Conservation (phyloP, 2,113 vertebrate species). For the Pleuronectes platessa region DNA sequence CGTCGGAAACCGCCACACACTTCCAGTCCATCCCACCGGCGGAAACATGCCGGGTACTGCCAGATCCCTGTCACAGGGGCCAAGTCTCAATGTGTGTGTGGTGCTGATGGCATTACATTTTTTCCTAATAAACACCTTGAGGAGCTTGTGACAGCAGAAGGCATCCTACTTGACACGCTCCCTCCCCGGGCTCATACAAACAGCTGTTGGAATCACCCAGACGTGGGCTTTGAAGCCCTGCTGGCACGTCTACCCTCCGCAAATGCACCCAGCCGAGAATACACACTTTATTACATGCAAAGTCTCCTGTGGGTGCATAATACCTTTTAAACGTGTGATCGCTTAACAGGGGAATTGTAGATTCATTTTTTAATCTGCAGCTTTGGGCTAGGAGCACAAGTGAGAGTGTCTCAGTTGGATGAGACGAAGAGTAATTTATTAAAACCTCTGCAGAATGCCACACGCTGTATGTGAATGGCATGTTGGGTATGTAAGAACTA, state of each 20-base stretch:
- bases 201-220: constrained; percentile 77
- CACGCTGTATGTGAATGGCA: constrained; percentile 22
- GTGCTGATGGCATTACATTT: constrained; percentile 69
- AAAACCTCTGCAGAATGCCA: constrained; percentile 39
- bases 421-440: constrained; percentile 58
- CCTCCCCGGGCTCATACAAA: constrained; percentile 67
- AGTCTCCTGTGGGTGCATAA: constrained; percentile 65
- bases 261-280: constrained; percentile 72
- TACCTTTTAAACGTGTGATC: constrained; percentile 73
- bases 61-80: constrained; percentile 66
- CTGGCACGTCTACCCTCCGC: constrained; percentile 60
- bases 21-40: constrained; percentile 56
- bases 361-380: constrained; percentile 55
- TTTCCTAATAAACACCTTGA: constrained; percentile 82
- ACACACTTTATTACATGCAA: constrained; percentile 75
- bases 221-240: constrained; percentile 65
- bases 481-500: constrained; percentile 20
- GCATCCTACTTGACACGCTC: constrained; percentile 71
- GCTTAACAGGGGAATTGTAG: constrained; percentile 61
- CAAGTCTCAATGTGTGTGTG: constrained; percentile 56
- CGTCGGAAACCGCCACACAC: constrained; percentile 48
- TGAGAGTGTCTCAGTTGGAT: constrained; percentile 25
- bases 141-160: constrained; percentile 77
- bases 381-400: constrained; percentile 39
- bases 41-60: constrained; percentile 67